Percentiles rank a stretch among this genome's conserved stretches.
These are phyloP conservation scores for Mugil cephalus DNA, from an alignment of 2,113 vertebrate species.

Conservation along the genomic window DNA sequence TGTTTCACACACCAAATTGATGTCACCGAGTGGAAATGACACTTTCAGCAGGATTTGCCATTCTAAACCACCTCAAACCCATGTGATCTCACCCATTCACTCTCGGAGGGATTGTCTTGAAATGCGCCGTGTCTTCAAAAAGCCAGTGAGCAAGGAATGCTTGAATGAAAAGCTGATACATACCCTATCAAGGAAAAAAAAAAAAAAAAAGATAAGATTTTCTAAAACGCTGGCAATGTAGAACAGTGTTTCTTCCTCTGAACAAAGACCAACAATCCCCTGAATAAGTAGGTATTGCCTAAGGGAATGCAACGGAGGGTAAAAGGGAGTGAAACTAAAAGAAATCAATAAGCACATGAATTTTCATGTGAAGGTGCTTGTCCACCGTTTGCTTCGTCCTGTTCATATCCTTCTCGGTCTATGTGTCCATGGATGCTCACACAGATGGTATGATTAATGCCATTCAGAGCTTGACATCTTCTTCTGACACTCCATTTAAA, in stretches of 20 bases:
- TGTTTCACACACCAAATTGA: conserved; percentile 84
- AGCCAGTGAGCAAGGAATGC: conserved; percentile 74
- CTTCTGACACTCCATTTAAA: conserved; percentile 42
- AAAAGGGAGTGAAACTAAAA: conserved; percentile 52
- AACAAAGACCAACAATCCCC: conserved; percentile 70
- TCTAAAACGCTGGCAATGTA: conserved; percentile 76
- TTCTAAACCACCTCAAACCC: conserved; percentile 86
- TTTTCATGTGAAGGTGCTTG: conserved; percentile 61
- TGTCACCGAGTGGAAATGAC: conserved; percentile 84
- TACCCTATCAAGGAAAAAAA: conserved; percentile 58
- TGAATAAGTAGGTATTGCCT: conserved; percentile 61
- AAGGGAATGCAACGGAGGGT: conserved; percentile 40
- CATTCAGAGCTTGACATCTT: conserved; percentile 37
- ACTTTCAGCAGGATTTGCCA: conserved; percentile 87
- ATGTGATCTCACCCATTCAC: conserved; percentile 82
- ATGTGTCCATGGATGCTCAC: conserved; percentile 26
- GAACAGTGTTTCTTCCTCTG: conserved; percentile 60
- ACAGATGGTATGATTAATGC: conserved; percentile 40
- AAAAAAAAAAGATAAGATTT: conserved; percentile 48
- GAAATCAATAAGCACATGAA: conserved; percentile 76
- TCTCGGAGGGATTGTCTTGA: conserved; percentile 82
- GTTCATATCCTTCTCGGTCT: conserved; percentile 45
- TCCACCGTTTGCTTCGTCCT: conserved; percentile 66
- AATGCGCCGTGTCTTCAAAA: conserved; percentile 80
- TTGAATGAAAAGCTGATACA: conserved; percentile 76